A percentile compares a stretch with the other conserved stretches of the same genome.
These are phyloP conservation scores for Spisula subtruncata DNA, from an alignment of 2,888 invertebrate genomes.

Conservation along the genomic window DNA sequence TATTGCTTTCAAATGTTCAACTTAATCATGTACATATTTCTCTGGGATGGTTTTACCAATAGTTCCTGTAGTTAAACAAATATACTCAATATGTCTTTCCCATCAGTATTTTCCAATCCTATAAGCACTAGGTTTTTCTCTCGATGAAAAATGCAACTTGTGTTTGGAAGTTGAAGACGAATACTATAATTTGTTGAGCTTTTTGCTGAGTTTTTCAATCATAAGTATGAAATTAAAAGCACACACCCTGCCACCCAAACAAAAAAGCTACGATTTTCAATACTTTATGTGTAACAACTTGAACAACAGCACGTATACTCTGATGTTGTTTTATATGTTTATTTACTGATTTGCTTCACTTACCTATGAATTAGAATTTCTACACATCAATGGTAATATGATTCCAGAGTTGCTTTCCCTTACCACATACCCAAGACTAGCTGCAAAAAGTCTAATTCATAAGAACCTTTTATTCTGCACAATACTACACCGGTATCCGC, in stretches of 20 bases:
- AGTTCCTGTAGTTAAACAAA: not conserved
- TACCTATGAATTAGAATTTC: too few relatives aligned
- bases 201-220: not conserved
- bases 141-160: conserved; percentile 13
- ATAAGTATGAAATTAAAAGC: not conserved
- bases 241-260: not conserved
- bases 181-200: not conserved
- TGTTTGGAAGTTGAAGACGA: conserved; percentile 14
- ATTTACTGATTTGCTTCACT: too few relatives aligned
- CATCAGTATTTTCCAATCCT: conserved; percentile 8
- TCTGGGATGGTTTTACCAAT: not conserved
- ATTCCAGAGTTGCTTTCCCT: too few relatives aligned
- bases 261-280: too few relatives aligned
- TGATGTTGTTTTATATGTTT: too few relatives aligned
- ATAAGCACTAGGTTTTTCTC: not conserved
- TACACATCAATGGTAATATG: too few relatives aligned
- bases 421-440: too few relatives aligned
- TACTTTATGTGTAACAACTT: too few relatives aligned
- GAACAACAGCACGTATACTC: too few relatives aligned
- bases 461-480: too few relatives aligned
- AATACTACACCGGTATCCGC: too few relatives aligned
- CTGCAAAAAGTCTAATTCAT: too few relatives aligned
- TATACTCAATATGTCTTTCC: conserved; percentile 17
- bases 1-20: conserved; percentile 28
- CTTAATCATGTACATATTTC: conserved; percentile 23